phyloP scores from a whole-genome alignment of 2,113 vertebrate species.

The Fukomys damarensis region DNA sequence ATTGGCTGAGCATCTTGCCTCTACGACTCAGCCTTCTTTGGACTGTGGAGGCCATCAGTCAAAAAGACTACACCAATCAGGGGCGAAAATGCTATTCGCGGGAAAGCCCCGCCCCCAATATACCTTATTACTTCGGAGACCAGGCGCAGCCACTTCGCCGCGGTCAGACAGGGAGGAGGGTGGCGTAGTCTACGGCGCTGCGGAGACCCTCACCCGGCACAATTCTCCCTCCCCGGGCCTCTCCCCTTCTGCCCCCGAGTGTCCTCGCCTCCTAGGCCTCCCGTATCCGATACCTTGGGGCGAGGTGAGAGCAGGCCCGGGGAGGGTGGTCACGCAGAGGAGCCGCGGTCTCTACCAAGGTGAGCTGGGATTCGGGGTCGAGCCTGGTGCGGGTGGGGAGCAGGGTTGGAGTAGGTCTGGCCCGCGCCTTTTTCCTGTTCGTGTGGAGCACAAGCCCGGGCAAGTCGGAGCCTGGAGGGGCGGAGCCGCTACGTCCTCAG shows the following conservation, averaged over 20 bases:
- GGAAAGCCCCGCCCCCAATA: slow-evolving; percentile 17
- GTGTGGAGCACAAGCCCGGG: slow-evolving; percentile 38
- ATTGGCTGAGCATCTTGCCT: slow-evolving; percentile 47
- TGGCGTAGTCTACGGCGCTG: neutral
- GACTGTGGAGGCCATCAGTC: neutral
- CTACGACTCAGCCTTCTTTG: neutral
- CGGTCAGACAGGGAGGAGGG: neutral
- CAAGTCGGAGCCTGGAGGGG: slow-evolving; percentile 56
- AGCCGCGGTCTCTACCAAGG: slow-evolving; percentile 63
- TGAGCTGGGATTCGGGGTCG: slow-evolving; percentile 49
- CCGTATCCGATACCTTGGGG: slow-evolving; percentile 44
- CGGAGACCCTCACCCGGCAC: slow-evolving; percentile 30
- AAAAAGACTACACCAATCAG: slow-evolving; percentile 62
- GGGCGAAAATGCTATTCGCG: neutral
- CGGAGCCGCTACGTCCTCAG: neutral
- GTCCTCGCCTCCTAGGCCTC: slow-evolving; percentile 5
- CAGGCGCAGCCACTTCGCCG: neutral
- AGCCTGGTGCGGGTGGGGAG: too few species aligned
- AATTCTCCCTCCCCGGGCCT: slow-evolving; percentile 76
- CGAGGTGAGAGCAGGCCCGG: slow-evolving; percentile 78
- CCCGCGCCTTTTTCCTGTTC: neutral
- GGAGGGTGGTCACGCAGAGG: slow-evolving; percentile 69
- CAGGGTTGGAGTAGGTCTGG: neutral
- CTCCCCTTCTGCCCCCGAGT: slow-evolving; percentile 33
- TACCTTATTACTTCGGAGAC: fast-evolving